phyloP scores from a whole-genome alignment of 2,888 invertebrate species.

The Idaea dimidiata region DNA sequence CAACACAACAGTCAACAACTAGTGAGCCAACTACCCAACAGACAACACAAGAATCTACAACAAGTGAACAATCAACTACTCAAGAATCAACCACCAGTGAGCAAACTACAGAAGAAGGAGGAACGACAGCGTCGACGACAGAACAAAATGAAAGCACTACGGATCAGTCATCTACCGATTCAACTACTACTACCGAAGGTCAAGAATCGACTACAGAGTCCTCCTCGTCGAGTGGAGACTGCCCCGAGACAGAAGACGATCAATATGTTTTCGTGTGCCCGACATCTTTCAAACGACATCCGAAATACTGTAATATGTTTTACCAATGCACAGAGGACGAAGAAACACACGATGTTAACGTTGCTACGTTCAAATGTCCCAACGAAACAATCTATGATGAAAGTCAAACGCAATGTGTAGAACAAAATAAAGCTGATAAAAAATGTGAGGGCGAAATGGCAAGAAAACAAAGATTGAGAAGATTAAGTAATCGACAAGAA shows the following conservation, averaged over 20 bases:
- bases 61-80: slow-evolving; percentile 28
- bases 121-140: slow-evolving; percentile 37
- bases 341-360: slow-evolving; percentile 85
- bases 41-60: slow-evolving; percentile 30
- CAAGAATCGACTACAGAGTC: slow-evolving; percentile 31
- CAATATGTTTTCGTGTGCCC: slow-evolving; percentile 89
- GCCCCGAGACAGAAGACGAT: slow-evolving; percentile 83
- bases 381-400: slow-evolving; percentile 89
- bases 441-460: slow-evolving; percentile 81
- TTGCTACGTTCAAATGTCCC: slow-evolving; percentile 88
- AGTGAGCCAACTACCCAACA: slow-evolving; percentile 31
- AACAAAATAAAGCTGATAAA: slow-evolving; percentile 79
- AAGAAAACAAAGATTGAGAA: slow-evolving; percentile 77
- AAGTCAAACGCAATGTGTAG: slow-evolving; percentile 85
- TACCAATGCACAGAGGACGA: slow-evolving; percentile 89
- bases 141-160: slow-evolving; percentile 29
- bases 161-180: slow-evolving; percentile 35
- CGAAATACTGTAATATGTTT: slow-evolving; percentile 90
- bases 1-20: slow-evolving; percentile 21
- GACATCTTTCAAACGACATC: slow-evolving; percentile 90
- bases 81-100: slow-evolving; percentile 35
- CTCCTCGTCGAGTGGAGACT: slow-evolving; percentile 51
- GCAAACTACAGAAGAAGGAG: slow-evolving; percentile 28
- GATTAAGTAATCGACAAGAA: slow-evolving; percentile 76
- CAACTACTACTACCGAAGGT: slow-evolving; percentile 27